Percentiles rank a stretch among this genome's conserved stretches.
Evolutionary conservation across 2,113 vertebrate genomes (phyloP).

Genomic region (Chionomys nivalis): DNA sequence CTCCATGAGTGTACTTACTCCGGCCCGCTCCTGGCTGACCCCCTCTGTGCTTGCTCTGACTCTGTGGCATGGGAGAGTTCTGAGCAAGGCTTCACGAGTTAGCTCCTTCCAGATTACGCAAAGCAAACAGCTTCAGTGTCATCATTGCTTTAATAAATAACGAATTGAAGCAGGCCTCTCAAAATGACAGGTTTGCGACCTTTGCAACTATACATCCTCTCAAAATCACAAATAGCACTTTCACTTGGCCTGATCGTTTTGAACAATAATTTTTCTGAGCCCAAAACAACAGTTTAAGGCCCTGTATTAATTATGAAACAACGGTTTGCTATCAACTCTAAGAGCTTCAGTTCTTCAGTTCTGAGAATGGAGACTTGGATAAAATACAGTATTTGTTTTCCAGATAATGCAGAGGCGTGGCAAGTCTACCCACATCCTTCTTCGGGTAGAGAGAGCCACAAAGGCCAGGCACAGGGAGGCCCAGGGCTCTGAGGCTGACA

Average conservation of each 20-base stretch:
- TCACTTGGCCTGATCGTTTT: slow-evolving; percentile 11
- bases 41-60: neutral
- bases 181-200: slow-evolving; percentile 7
- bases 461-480: neutral
- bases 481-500: neutral
- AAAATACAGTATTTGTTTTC: neutral
- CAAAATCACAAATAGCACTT: slow-evolving; percentile 8
- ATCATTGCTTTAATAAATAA: neutral
- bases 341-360: slow-evolving; percentile 35
- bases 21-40: neutral
- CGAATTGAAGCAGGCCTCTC: slow-evolving; percentile 16
- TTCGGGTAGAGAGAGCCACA: neutral
- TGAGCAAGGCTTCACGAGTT: slow-evolving; percentile 1
- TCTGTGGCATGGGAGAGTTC: neutral
- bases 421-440: neutral
- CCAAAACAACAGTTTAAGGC: slow-evolving; percentile 34
- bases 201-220: slow-evolving; percentile 12
- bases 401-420: neutral
- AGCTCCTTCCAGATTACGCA: neutral
- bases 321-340: neutral
- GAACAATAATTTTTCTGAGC: slow-evolving; percentile 7
- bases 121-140: neutral
- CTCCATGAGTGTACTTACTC: neutral
- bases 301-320: neutral
- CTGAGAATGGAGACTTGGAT: slow-evolving; percentile 7